phyloP scores from a whole-genome alignment of 2,888 invertebrate species.

The Eupeodes latifasciatus region DNA sequence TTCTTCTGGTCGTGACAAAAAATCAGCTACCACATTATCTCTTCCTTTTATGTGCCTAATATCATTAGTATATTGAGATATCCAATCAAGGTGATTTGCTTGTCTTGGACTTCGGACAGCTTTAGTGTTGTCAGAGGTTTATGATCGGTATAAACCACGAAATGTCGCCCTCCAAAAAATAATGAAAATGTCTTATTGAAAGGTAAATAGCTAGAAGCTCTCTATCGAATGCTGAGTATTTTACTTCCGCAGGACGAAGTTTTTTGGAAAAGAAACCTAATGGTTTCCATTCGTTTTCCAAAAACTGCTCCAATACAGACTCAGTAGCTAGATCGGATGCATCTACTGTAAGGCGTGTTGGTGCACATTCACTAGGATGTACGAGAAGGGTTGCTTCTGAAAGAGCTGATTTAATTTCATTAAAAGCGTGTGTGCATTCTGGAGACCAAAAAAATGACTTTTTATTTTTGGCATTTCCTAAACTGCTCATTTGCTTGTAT shows the following conservation, averaged over 20 bases:
- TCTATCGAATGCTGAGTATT: not conserved
- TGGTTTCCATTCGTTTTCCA: constrained; percentile 12
- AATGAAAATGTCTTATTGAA: constrained; percentile 20
- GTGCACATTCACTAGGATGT: not conserved
- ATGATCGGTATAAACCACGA: constrained; percentile 36
- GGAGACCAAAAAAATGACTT: not conserved
- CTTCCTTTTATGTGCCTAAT: constrained; percentile 34
- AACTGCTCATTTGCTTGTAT: not conserved
- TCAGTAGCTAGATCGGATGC: constrained; percentile 7
- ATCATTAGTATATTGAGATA: constrained; percentile 26
- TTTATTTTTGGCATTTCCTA: not conserved
- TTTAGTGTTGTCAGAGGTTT: constrained; percentile 28
- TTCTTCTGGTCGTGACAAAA: constrained; percentile 28
- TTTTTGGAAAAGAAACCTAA: constrained; percentile 29
- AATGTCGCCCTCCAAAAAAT: constrained; percentile 28
- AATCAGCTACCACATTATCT: constrained; percentile 25
- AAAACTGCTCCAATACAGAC: not conserved
- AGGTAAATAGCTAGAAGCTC: constrained; percentile 1
- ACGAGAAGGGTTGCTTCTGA: not conserved
- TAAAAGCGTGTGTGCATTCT: not conserved
- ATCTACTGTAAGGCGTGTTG: constrained; percentile 5
- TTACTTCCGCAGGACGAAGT: constrained; percentile 5
- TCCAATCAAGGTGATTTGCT: constrained; percentile 17
- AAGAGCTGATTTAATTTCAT: constrained; percentile 7
- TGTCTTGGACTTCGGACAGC: constrained; percentile 37